Evolutionary conservation across 2,113 vertebrate genomes (phyloP), one percentile per base, ranked within the genome.

Genomic region (Tonatia bakeri): DNA sequence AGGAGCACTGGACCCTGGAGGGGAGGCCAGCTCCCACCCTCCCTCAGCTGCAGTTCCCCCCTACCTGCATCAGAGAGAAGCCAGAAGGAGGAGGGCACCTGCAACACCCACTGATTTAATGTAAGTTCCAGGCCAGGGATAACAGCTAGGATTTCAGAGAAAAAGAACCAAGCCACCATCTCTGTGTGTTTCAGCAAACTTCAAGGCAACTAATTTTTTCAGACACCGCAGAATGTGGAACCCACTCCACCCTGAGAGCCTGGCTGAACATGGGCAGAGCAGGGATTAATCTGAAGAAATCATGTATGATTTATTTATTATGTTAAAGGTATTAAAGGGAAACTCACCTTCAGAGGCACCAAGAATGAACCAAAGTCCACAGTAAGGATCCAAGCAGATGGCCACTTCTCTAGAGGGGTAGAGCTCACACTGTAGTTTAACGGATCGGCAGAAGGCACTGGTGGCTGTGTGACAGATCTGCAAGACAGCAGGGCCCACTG

Each of bases 371-470:
- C 99, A 99, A 87, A 99, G 99, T 98, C 99, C 99, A 97, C 99
- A 99, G 98, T 99, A 99, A 24, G 99, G 99, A 98, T 99, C 99
- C 98, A 99, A 98, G 98, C 99, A 99, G 98, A 99, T 99, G 93
- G 99, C 99, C 1, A 99, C 99, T 98, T 99, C 99, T 97, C 99
- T 98, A 97, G 99, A 99, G 56, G 99, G 99, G 98, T 99, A 99
- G 80, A 99, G 99, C 98, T 99, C 99, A 98, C 99, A 99, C 98
- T 99, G 99, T 98, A 99, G 99, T 99, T 99, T 99, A 99, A 99
- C 99, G 98, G 99, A 99, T 98, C 99, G 99, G 98, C 99, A 99
- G 98, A 99, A 99, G 99, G 99, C 99, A 99, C 99, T 99, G 98
- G 99, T 99, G 98, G 99, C 99, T 98, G 99, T 98, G 97, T 99